Evolutionary conservation across 2,113 vertebrate species (phyloP), one percentile per base, ranked within the genome.

Genomic region (Chunga burmeisteri): DNA sequence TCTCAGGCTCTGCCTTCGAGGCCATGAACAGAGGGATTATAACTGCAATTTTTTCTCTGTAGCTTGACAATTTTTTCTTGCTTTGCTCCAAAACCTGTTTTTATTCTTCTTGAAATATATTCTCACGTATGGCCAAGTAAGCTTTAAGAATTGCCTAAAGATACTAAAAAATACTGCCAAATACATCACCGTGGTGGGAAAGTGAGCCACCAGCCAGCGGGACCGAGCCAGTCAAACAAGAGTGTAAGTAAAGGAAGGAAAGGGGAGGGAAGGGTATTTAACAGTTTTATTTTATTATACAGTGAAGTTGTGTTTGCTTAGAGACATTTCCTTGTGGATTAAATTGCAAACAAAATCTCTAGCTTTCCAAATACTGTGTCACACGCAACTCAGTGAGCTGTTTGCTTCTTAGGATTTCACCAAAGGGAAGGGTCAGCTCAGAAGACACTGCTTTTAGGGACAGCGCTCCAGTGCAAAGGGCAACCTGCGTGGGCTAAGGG

Each of bases 1-100:
- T 93, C 67, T 73, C 87, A 91, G 84, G 23, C 71, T 89, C 78
- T 95, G 86, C 84, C 92, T 94, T 36, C 29, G 4, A 86, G 87
- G 89, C 91, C 81, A 17, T 11, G 46, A 82, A 78, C 81, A 73
- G 52, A 59, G 63, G 46, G 66, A 93, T 91, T 95, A 93, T 17
- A 93, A 90, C 66, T 3, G 3, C n/a, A 18, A 3, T 66, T 83
- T 89, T 86, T 91, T 50, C 77, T 90, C 78, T 42, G 58, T n/a
- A 81, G 22, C 66, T 77, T 82, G 78, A 56, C 62, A 58, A 8
- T 32, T 19, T 82, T 75, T 79, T 56, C 58, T 67, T 78, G 22
- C 52, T 59, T 63, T 87, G 52, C 89, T 93, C 71, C 71, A 75
- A 90, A 80, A 27, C 19, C 52, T 81, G 50, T 5, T 81, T 94